Evolutionary conservation across 2,888 invertebrate genomes (phyloP).

Genomic region (Pammene fasciana): DNA sequence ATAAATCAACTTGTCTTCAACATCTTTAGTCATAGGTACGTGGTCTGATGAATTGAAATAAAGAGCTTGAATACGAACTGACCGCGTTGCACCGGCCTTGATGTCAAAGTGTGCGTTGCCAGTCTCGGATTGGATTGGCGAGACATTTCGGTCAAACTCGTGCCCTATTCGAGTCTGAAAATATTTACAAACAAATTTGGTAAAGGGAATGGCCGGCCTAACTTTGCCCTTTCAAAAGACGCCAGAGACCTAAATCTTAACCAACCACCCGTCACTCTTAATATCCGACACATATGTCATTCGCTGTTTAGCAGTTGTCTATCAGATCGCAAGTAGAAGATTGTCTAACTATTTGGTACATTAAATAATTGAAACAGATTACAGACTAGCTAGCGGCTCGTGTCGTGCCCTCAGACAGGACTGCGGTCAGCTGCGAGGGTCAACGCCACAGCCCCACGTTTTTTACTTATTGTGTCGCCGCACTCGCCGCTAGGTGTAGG

Average conservation of each 20-base stretch:
- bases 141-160: slow-evolving; percentile 2
- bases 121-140: background rate
- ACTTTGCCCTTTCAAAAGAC: background rate
- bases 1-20: no score
- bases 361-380: slow-evolving; percentile 21
- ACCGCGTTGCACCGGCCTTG: slow-evolving; percentile 23
- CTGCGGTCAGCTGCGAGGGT: slow-evolving; percentile 46
- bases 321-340: slow-evolving; percentile 15
- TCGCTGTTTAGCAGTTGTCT: slow-evolving; percentile 15
- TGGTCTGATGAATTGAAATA: no score
- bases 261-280: slow-evolving; percentile 13
- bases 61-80: slow-evolving; percentile 9
- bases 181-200: background rate
- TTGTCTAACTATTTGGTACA: background rate
- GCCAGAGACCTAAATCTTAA: no score
- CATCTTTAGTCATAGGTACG: no score
- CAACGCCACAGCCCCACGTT: slow-evolving; percentile 57
- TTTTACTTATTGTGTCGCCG: slow-evolving; percentile 56
- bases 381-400: slow-evolving; percentile 9
- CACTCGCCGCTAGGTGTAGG: no score
- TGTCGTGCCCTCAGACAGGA: slow-evolving; percentile 19
- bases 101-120: slow-evolving; percentile 16
- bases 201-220: background rate
- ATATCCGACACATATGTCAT: slow-evolving; percentile 11
- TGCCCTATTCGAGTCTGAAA: background rate